Percentiles rank a stretch among this genome's conserved stretches.
phyloP scores from a whole-genome alignment of 2,113 vertebrate species.

The Speoplatyrhinus poulsoni region DNA sequence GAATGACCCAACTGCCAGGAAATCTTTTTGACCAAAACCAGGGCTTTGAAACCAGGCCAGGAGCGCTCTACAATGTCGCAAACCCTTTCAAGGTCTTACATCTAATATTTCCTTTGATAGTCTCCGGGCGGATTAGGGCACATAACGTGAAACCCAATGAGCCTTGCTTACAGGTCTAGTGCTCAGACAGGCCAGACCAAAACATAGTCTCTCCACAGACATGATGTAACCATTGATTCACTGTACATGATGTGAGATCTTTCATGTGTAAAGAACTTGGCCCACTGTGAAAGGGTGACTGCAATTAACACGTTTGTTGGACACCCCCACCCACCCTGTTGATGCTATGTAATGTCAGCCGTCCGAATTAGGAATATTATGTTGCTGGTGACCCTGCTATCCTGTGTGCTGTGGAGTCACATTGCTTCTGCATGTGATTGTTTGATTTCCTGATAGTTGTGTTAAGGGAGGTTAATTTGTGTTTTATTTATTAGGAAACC shows the following conservation, averaged over 20 bases:
- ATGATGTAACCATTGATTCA: conserved; percentile 58
- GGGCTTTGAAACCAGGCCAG: conserved; percentile 51
- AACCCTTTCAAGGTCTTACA: conserved; percentile 54
- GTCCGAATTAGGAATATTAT: conserved; percentile 23
- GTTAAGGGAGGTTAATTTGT: too few relatives aligned
- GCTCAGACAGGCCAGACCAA: conserved; percentile 29
- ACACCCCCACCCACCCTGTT: conserved; percentile 20
- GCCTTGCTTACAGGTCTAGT: conserved; percentile 41
- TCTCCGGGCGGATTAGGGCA: conserved; percentile 49
- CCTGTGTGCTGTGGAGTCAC: conserved; percentile 21
- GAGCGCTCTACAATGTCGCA: conserved; percentile 38
- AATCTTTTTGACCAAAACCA: conserved; percentile 30
- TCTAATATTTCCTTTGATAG: conserved; percentile 66
- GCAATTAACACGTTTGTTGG: conserved; percentile 50
- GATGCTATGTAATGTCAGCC: conserved; percentile 38
- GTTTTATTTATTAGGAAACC: too few relatives aligned
- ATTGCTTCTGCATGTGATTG: conserved; percentile 42
- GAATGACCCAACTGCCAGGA: conserved; percentile 6
- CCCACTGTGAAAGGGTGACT: conserved; percentile 34
- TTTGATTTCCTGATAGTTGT: conserved; percentile 47
- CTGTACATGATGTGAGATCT: conserved; percentile 40
- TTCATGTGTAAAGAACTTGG: conserved; percentile 52
- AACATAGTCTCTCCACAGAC: conserved; percentile 39
- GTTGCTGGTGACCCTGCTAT: conserved; percentile 21
- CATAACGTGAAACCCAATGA: conserved; percentile 59